phyloP scores from a whole-genome alignment of 2,888 invertebrate genomes.

The Eretmocerus hayati region DNA sequence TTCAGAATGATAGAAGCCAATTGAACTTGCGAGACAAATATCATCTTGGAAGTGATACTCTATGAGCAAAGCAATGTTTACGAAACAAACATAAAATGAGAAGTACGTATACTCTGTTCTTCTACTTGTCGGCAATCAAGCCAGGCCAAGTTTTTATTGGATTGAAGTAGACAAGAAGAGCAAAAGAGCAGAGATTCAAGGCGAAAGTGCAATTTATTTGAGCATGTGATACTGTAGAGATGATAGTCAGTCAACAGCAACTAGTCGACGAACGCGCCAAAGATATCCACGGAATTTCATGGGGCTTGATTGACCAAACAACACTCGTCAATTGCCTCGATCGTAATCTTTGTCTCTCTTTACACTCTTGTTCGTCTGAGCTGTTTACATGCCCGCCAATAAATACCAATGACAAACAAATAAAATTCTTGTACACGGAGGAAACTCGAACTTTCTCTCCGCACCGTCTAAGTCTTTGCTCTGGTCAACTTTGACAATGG shows the following conservation, averaged over 20 bases:
- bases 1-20: too few species aligned
- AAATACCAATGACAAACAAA: constrained; percentile 1
- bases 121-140: constrained; percentile 2
- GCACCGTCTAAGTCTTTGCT: too few species aligned
- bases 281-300: constrained; percentile 1
- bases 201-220: constrained; percentile 6
- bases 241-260: background rate
- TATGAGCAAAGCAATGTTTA: too few species aligned
- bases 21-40: too few species aligned
- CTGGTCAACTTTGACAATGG: too few species aligned
- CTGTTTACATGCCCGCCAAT: background rate
- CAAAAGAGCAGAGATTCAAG: constrained; percentile 8
- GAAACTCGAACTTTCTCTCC: too few species aligned
- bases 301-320: constrained; percentile 1
- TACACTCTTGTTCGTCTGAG: too few species aligned
- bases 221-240: background rate
- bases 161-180: constrained; percentile 2
- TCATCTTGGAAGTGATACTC: too few species aligned
- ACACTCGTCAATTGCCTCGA: background rate
- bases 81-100: too few species aligned
- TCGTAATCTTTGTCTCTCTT: constrained; percentile 3
- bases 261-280: background rate
- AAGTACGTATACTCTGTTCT: background rate
- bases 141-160: constrained; percentile 14
- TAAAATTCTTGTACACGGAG: too few species aligned